Percentiles rank a stretch among this genome's conserved stretches.
Conservation (phyloP, 2,888 invertebrate species). For the Mallateleia sp. region DNA sequence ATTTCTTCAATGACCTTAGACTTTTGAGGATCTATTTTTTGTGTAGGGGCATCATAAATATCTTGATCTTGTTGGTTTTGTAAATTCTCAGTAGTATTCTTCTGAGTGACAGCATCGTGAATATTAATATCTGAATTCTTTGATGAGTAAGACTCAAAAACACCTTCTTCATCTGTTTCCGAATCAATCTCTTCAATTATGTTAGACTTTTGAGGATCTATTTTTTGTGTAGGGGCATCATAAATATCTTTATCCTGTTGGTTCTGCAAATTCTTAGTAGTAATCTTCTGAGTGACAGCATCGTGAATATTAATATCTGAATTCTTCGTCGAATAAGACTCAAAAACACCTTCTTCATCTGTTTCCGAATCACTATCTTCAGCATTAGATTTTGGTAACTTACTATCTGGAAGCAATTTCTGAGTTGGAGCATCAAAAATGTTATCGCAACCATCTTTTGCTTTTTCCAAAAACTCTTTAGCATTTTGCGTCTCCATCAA, state of each 20-base stretch:
- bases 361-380: not conserved
- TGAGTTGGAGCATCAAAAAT: conserved; percentile 18
- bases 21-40: not conserved
- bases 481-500: not conserved
- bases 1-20: not conserved
- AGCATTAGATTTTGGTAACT: not conserved
- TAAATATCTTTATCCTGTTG: conserved; percentile 8
- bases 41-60: conserved; percentile 32
- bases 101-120: not conserved
- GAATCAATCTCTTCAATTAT: not conserved
- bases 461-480: not conserved
- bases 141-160: not conserved
- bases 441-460: not conserved
- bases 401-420: not conserved
- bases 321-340: not conserved
- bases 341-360: conserved; percentile 2
- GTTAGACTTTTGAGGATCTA: not conserved
- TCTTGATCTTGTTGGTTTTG: not conserved
- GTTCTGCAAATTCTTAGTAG: not conserved
- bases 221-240: conserved; percentile 22
- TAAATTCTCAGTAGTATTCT: not conserved
- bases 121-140: not conserved
- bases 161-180: conserved; percentile 18
- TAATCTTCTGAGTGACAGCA: conserved; percentile 4
- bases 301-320: not conserved